Base-by-base conservation (phyloP, 2,113 vertebrate species). In the Grammomys surdaster region DNA sequence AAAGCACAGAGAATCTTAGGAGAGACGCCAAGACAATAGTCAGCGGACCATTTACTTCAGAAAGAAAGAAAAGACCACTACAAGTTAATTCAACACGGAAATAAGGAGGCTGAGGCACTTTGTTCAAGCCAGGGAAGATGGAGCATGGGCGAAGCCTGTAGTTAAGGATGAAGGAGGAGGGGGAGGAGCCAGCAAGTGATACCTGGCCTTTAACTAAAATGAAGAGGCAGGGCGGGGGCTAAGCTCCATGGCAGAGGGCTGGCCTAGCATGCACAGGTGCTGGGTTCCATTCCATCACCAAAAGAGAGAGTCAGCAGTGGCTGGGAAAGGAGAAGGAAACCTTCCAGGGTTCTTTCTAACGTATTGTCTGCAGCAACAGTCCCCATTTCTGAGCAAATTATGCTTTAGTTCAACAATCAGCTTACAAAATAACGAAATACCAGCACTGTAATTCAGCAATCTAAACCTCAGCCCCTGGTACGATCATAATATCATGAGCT, bases 361-460 rank as follows among this genome's bases (percentile, higher is more conserved):
- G 33, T 26, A 69, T 5, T 14, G 67, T 33, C 31, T 69, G 67
- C 4, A 14, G 31, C 12, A 33, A 33, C 13, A 69, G 0, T 69
- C 13, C 31, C 58, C 33, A 81, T 75, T 88, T 76, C 17, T 56
- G 48, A 93, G 58, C 69, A 95, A 93, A 93, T 72, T 89, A 75
- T 4, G 93, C 51, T 94, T 92, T 85, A 89, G 72, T 58, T 17
- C 11, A 95, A 77, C 5, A 51, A 1, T 48, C n/a, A 85, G 36
- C 69, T 69, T 94, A 89, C 73, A 91, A 95, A 97, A 85, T 46
- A 88, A 95, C 36, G 82, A 81, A 97, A 86, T 78, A 31, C 24
- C 56, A 91, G 80, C 31, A 81, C 5, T 22, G 51, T 6, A 88
- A 69, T 69, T 85, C 78, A 84, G n/a, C 91, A 93, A 54, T 48